A percentile compares a stretch with the other conserved stretches of the same genome.
phyloP scores from a whole-genome alignment of 2,113 vertebrate genomes.

The Cranoglanis bouderius region DNA sequence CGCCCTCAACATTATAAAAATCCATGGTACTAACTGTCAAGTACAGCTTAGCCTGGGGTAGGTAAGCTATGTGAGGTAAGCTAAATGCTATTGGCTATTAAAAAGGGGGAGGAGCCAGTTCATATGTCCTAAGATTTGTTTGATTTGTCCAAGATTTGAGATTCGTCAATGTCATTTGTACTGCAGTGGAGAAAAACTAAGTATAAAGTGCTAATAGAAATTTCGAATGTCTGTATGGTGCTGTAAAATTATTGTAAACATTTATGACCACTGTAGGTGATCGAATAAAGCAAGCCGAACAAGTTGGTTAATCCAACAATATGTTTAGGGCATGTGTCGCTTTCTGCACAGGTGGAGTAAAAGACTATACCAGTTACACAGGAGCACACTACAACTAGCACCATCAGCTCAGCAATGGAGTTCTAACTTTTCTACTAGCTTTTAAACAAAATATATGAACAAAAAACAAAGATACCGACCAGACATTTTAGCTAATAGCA shows the following conservation, averaged over 20 bases:
- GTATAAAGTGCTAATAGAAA: not conserved
- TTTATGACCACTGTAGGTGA: too few relatives aligned
- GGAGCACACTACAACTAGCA: not conserved
- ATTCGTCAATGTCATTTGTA: not conserved
- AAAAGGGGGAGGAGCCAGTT: too few relatives aligned
- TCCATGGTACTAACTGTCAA: too few relatives aligned
- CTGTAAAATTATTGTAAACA: not conserved
- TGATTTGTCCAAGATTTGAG: not conserved
- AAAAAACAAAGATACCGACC: not conserved
- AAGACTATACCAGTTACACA: not conserved
- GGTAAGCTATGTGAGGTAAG: too few relatives aligned
- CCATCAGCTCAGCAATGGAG: not conserved
- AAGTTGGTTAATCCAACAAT: not conserved
- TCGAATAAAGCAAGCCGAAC: not conserved
- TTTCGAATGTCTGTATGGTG: not conserved
- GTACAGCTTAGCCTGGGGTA: too few relatives aligned
- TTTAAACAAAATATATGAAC: not conserved
- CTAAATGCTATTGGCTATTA: too few relatives aligned
- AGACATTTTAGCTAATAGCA: not conserved
- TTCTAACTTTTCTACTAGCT: not conserved
- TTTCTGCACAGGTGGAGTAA: not conserved
- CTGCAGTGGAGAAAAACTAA: not conserved
- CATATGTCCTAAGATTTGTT: too few relatives aligned
- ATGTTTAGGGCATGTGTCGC: not conserved
- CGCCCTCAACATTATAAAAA: too few relatives aligned